These are phyloP conservation scores for Dromococcyx pavoninus DNA, from an alignment of 2,797 vertebrate genomes.

Conservation along the genomic window DNA sequence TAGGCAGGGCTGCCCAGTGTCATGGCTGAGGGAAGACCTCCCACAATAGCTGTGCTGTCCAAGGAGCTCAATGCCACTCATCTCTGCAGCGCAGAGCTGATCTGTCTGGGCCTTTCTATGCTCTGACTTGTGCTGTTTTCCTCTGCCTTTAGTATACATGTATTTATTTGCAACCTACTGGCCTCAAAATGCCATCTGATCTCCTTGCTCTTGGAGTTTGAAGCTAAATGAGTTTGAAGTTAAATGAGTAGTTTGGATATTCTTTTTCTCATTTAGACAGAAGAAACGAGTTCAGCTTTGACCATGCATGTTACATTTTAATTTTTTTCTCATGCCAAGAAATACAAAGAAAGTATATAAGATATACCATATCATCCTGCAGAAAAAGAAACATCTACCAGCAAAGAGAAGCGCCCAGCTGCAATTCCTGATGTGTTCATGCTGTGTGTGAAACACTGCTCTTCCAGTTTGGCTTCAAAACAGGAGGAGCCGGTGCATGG, in stretches of 20 bases:
- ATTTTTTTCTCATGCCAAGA: constrained; percentile 81
- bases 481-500: background rate
- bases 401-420: background rate
- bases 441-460: background rate
- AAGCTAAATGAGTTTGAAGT: too few relatives aligned
- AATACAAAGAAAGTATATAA: constrained; percentile 71
- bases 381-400: constrained; percentile 16
- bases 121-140: background rate
- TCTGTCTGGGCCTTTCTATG: background rate
- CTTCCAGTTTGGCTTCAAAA: background rate
- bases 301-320: constrained; percentile 74
- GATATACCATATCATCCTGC: constrained; percentile 42
- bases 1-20: background rate
- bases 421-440: background rate
- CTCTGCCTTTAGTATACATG: background rate
- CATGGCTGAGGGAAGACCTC: background rate
- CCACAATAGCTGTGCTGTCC: background rate
- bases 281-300: constrained; percentile 36
- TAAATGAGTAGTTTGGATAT: background rate
- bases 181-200: background rate
- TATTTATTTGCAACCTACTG: background rate
- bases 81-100: background rate
- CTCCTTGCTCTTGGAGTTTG: background rate
- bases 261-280: background rate
- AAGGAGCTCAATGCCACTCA: background rate